These are phyloP conservation scores for Thymelicus sylvestris DNA, from an alignment of 2,888 invertebrate genomes.

Conservation along the genomic window DNA sequence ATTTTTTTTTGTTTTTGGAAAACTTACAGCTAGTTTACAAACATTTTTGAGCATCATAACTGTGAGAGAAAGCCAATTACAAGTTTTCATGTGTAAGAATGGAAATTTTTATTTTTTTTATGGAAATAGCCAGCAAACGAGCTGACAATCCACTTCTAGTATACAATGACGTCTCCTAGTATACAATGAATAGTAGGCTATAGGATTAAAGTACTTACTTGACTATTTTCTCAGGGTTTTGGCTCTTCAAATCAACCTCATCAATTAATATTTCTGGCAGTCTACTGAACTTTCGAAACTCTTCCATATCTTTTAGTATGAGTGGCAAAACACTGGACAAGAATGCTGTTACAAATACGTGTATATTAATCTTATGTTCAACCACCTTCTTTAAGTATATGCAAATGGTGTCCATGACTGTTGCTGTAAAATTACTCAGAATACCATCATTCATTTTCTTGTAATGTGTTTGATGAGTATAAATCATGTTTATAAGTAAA, in stretches of 20 bases:
- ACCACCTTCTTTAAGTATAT: constrained; percentile 81
- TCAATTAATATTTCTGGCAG: constrained; percentile 85
- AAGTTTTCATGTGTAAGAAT: too few species aligned
- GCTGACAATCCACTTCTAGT: too few species aligned
- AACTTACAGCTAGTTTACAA: too few species aligned
- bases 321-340: constrained; percentile 79
- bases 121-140: too few species aligned
- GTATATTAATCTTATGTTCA: constrained; percentile 81
- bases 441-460: constrained; percentile 79
- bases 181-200: neutral
- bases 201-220: constrained; percentile 75
- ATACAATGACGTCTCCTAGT: too few species aligned
- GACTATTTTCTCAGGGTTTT: constrained; percentile 82
- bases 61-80: too few species aligned
- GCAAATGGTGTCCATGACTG: constrained; percentile 66
- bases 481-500: constrained; percentile 88
- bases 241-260: constrained; percentile 84
- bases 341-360: constrained; percentile 84
- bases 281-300: constrained; percentile 72
- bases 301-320: constrained; percentile 78
- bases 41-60: too few species aligned
- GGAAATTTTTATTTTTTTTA: too few species aligned
- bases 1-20: too few species aligned
- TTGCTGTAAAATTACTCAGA: constrained; percentile 74
- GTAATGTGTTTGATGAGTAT: constrained; percentile 86